Conservation (phyloP, 2,113 vertebrate genomes). For the Clarias batrachus region DNA sequence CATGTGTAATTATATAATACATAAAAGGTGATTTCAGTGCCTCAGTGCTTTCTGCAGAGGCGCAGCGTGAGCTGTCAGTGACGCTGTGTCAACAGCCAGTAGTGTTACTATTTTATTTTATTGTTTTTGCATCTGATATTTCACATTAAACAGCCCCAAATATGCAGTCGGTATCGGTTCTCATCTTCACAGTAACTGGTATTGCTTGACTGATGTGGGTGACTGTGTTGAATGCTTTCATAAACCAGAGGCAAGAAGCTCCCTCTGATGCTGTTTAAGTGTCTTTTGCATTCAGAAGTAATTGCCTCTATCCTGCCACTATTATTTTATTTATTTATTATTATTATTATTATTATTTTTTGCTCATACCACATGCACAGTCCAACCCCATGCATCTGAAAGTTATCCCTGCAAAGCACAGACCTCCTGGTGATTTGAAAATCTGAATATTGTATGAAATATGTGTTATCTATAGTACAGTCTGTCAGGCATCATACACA, state of each 20-base stretch:
- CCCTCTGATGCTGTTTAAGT: slow-evolving; percentile 66
- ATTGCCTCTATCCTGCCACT: slow-evolving; percentile 61
- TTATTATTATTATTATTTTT: slow-evolving; percentile 56
- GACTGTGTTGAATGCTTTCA: slow-evolving; percentile 70
- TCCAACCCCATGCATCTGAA: slow-evolving; percentile 12
- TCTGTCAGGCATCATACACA: slow-evolving; percentile 38
- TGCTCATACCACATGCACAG: slow-evolving; percentile 7
- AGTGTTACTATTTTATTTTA: slow-evolving; percentile 42
- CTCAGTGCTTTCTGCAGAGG: slow-evolving; percentile 55
- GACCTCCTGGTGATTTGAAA: slow-evolving; percentile 22
- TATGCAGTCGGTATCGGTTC: slow-evolving; percentile 59
- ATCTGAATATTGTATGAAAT: slow-evolving; percentile 28
- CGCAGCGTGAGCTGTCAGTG: slow-evolving; percentile 65
- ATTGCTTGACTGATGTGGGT: slow-evolving; percentile 70
- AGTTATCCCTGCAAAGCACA: slow-evolving; percentile 17
- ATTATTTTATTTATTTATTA: no score
- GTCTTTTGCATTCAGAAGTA: slow-evolving; percentile 72
- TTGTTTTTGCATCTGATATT: slow-evolving; percentile 62
- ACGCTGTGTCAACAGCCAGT: slow-evolving; percentile 68
- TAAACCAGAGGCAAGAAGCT: slow-evolving; percentile 68
- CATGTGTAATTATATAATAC: slow-evolving; percentile 73
- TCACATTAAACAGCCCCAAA: slow-evolving; percentile 65
- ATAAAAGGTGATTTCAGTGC: slow-evolving; percentile 67
- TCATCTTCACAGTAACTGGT: slow-evolving; percentile 69
- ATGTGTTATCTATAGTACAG: slow-evolving; percentile 39